These are phyloP conservation scores for Drosophila vallismaia DNA, from an alignment of 2,888 invertebrate species.

Conservation along the genomic window DNA sequence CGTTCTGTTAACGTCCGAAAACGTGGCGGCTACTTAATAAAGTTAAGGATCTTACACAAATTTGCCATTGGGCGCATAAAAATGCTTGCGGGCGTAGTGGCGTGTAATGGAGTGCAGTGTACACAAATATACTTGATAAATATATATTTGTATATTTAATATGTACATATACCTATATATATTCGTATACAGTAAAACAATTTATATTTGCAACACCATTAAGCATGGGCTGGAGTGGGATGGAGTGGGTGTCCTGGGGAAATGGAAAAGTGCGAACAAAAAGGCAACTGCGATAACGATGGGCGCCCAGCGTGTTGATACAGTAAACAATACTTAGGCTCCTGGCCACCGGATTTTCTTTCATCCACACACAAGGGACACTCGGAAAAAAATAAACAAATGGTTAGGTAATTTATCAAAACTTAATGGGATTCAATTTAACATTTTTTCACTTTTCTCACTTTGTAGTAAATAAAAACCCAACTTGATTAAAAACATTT, in stretches of 20 bases:
- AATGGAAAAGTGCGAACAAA: constrained; percentile 25
- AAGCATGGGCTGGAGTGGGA: constrained; percentile 55
- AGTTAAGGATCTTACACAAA: constrained; percentile 65
- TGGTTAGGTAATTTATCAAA: neutral
- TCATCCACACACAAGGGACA: constrained; percentile 23
- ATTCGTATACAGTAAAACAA: constrained; percentile 41
- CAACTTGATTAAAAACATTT: too few species aligned
- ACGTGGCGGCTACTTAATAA: constrained; percentile 60
- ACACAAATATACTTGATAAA: constrained; percentile 5
- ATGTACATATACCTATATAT: constrained; percentile 15
- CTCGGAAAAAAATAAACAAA: neutral
- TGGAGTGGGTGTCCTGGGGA: neutral
- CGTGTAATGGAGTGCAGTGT: constrained; percentile 50
- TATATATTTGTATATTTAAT: neutral
- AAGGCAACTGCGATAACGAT: constrained; percentile 45
- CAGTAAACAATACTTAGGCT: constrained; percentile 66
- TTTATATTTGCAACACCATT: constrained; percentile 76
- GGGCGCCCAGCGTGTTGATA: constrained; percentile 52
- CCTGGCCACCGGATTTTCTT: constrained; percentile 27
- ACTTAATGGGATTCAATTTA: neutral
- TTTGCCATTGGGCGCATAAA: constrained; percentile 49
- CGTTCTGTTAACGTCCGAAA: constrained; percentile 14
- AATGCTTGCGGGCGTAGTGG: constrained; percentile 40
- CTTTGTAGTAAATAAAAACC: too few species aligned
- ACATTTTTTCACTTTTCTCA: neutral